Evolutionary conservation across 2,888 invertebrate species (phyloP), one percentile per base, ranked within the genome.

Genomic region (Ligdia adustata): DNA sequence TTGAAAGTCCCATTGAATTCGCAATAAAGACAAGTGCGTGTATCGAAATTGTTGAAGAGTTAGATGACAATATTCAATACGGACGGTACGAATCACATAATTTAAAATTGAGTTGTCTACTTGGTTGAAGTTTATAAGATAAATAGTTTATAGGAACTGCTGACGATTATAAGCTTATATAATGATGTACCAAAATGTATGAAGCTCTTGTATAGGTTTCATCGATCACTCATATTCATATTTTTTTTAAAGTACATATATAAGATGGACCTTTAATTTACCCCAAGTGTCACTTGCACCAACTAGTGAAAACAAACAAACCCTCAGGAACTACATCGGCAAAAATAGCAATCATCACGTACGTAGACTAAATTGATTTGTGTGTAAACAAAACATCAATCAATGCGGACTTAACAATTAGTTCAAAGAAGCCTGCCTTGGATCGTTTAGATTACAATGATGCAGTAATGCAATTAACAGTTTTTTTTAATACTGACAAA

Each of bases 1-100:
- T 40, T 12, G 13, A 39, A 15, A 46, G 22, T 32, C 15, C 34
- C 42, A 55, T 57, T 49, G 42, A 52, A 57, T 55, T 57, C 42
- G 48, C 48, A 7, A 48, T 27, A 22, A 43, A 26, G 39, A 49
- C 15, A 22, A 44, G 34, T 33, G 15, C 44, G 34, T 33, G 15
- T 22, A 27, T 37, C 37, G 32, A 40, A 47, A 48, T 47, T 47
- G 40, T 16, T 34, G 15, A 39, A 40, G 46, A 16, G 40, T 9
- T 34, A 22, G 12, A 24, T 13, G 13, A 24, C 16, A 35, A 26
- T 35, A 7, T 14, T 24, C 27, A 22, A 16, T 16, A 16, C 16
- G 5, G 16, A 16, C 3, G 16, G 5, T 16, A 16, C 5, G 16
- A 16, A 16, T 16, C 3, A 16, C 16, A 16, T n/a, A n/a, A n/a